Evolutionary conservation across 2,888 invertebrate species (phyloP).

Genomic region (Stratiomys singularior): DNA sequence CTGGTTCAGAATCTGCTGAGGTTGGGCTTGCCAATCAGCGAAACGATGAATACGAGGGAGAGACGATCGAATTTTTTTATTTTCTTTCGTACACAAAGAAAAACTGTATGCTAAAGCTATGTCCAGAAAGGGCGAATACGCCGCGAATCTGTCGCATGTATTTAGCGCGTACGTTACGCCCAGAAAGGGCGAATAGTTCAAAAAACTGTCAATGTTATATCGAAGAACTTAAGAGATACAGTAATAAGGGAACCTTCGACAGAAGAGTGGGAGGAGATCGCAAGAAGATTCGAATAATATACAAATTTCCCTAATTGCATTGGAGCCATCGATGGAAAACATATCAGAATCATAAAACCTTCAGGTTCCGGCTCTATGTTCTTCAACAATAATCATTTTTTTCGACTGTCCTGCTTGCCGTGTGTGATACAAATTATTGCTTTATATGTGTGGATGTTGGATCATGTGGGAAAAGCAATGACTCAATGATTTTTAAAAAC

Average conservation of each 20-base stretch:
- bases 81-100: too few species aligned
- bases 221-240: conserved; percentile 1
- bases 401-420: conserved; percentile 16
- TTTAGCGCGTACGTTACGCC: conserved; percentile 1
- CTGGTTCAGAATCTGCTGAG: too few species aligned
- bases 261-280: conserved; percentile 3
- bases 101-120: too few species aligned
- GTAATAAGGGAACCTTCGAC: neutral
- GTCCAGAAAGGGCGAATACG: too few species aligned
- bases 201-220: neutral
- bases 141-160: too few species aligned
- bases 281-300: conserved; percentile 17
- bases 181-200: neutral
- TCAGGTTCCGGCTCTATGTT: conserved; percentile 1
- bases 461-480: conserved; percentile 6
- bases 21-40: too few species aligned
- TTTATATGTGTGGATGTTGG: conserved; percentile 13
- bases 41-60: too few species aligned
- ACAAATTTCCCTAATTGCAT: conserved; percentile 11
- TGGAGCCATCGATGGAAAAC: conserved; percentile 6
- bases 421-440: conserved; percentile 25
- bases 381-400: conserved; percentile 10
- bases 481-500: conserved; percentile 2
- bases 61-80: too few species aligned
- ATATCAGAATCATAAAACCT: conserved; percentile 4